These are phyloP conservation scores for Misgurnus mizolepis DNA, from an alignment of 2,113 vertebrate genomes.

Conservation along the genomic window DNA sequence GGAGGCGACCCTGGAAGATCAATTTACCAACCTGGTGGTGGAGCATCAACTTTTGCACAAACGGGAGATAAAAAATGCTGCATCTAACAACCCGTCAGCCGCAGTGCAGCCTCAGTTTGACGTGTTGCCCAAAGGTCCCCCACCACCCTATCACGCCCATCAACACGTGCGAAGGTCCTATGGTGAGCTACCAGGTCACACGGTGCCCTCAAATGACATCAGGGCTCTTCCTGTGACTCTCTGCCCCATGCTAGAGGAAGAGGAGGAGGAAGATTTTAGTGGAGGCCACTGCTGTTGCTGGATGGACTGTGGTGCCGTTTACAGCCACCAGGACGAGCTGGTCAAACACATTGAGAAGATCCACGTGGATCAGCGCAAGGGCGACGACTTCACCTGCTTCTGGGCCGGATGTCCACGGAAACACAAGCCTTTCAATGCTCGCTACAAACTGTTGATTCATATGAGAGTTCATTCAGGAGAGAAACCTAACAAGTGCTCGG, in stretches of 20 bases:
- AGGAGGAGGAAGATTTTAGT: slow-evolving; percentile 75
- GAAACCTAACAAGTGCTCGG: slow-evolving; percentile 97
- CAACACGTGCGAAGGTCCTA: slow-evolving; percentile 61
- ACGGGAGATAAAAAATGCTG: slow-evolving; percentile 46
- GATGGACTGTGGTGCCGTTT: slow-evolving; percentile 84
- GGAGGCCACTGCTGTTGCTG: slow-evolving; percentile 83
- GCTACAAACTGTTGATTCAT: slow-evolving; percentile 97
- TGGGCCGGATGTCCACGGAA: slow-evolving; percentile 89
- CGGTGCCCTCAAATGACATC: slow-evolving; percentile 59
- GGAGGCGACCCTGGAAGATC: slow-evolving; percentile 71
- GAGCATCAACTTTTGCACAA: slow-evolving; percentile 74
- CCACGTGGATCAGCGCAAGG: slow-evolving; percentile 92
- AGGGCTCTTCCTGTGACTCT: slow-evolving; percentile 63
- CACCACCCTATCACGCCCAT: slow-evolving; percentile 85
- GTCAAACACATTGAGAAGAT: slow-evolving; percentile 92
- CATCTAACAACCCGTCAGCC: slow-evolving; percentile 64
- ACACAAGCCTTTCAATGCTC: slow-evolving; percentile 93
- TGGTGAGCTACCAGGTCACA: slow-evolving; percentile 57
- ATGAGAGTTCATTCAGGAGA: slow-evolving; percentile 98
- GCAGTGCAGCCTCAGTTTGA: slow-evolving; percentile 54
- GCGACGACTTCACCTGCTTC: slow-evolving; percentile 94
- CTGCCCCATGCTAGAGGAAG: slow-evolving; percentile 76
- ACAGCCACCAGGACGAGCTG: slow-evolving; percentile 90
- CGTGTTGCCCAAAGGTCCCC: slow-evolving; percentile 74
- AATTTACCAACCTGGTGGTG: slow-evolving; percentile 84